Conservation (phyloP, 64 coral and sea anemone species). For the Acropora yongei region DNA sequence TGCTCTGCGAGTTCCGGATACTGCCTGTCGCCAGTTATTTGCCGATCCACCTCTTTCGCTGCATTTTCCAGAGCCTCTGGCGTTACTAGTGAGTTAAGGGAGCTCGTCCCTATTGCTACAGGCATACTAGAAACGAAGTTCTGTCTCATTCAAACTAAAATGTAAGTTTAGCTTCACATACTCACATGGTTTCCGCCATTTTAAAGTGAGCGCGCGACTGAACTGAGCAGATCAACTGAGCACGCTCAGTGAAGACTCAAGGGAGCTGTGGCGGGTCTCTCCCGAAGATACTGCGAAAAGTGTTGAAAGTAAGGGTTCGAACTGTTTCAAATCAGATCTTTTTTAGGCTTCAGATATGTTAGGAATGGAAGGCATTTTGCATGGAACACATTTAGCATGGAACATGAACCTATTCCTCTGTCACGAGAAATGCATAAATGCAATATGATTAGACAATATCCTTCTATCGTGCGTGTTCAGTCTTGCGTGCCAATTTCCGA, state of each 20-base stretch:
- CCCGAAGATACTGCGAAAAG: not conserved
- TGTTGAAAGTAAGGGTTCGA: too few relatives aligned
- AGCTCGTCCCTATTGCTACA: conserved; percentile 50
- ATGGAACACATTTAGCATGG: too few relatives aligned
- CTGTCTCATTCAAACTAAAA: not conserved
- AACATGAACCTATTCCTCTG: too few relatives aligned
- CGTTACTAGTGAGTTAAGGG: conserved; percentile 48
- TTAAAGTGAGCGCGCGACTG: conserved; percentile 89
- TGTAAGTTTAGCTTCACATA: not conserved
- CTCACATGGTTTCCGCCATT: conserved; percentile 62
- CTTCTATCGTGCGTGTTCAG: not conserved
- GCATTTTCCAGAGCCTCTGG: conserved; percentile 90
- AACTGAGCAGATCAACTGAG: too few relatives aligned
- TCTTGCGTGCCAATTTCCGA: not conserved
- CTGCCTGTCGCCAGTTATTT: conserved; percentile 80
- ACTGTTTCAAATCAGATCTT: too few relatives aligned
- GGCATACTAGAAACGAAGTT: conserved; percentile 73
- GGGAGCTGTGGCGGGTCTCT: not conserved
- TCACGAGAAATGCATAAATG: too few relatives aligned
- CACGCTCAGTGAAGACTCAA: conserved; percentile 67
- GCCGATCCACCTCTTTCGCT: conserved; percentile 92
- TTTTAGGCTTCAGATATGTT: too few relatives aligned
- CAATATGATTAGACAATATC: too few relatives aligned
- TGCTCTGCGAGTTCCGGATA: conserved; percentile 90
- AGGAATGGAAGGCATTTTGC: too few relatives aligned